Conservation (phyloP, 1,140 invertebrate genomes). For the Acyrthosiphon pisum region DNA sequence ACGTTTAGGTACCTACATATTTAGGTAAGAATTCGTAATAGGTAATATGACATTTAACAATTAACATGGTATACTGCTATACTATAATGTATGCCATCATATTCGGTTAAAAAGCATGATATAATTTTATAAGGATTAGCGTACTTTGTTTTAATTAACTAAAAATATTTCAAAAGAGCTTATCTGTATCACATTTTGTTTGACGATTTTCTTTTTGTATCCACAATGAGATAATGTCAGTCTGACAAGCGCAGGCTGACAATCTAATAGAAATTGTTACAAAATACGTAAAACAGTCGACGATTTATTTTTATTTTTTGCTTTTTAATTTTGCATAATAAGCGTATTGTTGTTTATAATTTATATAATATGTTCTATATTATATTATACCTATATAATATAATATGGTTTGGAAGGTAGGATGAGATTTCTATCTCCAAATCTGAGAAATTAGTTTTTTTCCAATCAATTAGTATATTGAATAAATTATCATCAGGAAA, state of each 20-base stretch:
- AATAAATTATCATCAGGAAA: too few species aligned
- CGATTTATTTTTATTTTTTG: neutral
- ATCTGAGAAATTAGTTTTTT: neutral
- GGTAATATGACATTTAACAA: neutral
- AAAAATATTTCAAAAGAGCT: conserved; percentile 32
- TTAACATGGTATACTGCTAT: neutral
- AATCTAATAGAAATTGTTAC: neutral
- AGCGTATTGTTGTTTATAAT: neutral
- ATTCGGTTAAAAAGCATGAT: neutral
- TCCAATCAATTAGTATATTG: neutral
- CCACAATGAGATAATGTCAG: conserved; percentile 1
- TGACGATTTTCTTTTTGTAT: conserved; percentile 34
- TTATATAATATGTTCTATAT: neutral
- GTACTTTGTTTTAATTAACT: conserved; percentile 28
- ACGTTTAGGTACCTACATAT: too few species aligned
- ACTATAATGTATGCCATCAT: neutral
- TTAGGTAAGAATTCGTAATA: neutral
- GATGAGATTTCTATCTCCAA: neutral
- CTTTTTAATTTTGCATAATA: neutral
- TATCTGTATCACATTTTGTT: conserved; percentile 23
- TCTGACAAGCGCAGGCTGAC: conserved; percentile 3
- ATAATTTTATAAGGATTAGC: neutral
- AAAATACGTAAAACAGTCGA: neutral
- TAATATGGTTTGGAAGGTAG: neutral
- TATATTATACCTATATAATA: neutral